phyloP scores from a whole-genome alignment of 2,888 invertebrate species.

The Melolontha melolontha region DNA sequence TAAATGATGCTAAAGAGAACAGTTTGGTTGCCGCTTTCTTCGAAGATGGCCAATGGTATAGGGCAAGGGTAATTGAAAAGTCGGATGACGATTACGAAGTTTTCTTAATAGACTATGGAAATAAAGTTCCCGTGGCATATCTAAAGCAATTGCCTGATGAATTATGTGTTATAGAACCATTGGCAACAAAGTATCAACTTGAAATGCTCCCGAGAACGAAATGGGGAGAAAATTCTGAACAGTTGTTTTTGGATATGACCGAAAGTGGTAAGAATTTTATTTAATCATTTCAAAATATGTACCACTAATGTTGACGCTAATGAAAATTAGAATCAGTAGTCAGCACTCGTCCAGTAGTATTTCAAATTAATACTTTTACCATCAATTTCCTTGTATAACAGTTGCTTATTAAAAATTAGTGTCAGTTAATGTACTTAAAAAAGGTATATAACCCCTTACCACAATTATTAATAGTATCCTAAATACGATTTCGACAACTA shows the following conservation, averaged over 20 bases:
- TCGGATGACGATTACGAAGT: constrained; percentile 68
- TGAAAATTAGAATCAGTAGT: no score
- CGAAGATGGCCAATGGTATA: constrained; percentile 71
- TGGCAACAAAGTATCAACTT: constrained; percentile 70
- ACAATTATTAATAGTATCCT: no score
- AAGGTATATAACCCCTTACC: no score
- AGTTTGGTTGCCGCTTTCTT: constrained; percentile 68
- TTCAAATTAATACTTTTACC: no score
- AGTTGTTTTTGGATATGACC: constrained; percentile 61
- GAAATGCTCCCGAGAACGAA: constrained; percentile 62
- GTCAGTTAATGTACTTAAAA: no score
- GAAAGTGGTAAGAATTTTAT: constrained; percentile 56
- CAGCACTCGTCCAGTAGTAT: no score
- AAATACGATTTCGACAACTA: no score
- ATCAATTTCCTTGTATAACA: no score
- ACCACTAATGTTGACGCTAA: no score
- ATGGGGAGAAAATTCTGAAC: constrained; percentile 63
- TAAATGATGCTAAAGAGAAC: constrained; percentile 68
- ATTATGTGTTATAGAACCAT: constrained; percentile 63
- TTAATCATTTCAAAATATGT: background rate
- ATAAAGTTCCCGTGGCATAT: constrained; percentile 68
- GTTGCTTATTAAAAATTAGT: no score
- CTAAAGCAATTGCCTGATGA: constrained; percentile 69
- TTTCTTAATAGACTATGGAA: constrained; percentile 74
- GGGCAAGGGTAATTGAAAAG: constrained; percentile 69